Evolutionary conservation across 2,113 vertebrate genomes (phyloP), one percentile per base, ranked within the genome.

Genomic region (Pelusios castaneus): DNA sequence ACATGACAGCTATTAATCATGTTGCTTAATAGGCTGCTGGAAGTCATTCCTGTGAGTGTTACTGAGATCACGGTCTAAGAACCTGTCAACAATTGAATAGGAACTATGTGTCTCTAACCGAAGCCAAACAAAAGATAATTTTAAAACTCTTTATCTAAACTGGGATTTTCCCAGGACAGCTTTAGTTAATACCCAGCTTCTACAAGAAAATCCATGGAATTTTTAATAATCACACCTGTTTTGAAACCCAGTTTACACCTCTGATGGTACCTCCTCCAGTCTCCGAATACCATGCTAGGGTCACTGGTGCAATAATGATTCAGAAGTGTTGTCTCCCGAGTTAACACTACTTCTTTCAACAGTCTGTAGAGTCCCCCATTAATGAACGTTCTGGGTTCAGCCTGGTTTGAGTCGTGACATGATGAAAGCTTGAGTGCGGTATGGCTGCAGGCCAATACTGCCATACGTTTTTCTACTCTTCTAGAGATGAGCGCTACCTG

Each of bases 161-260:
- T 56, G 56, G 51, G 49, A 17, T 63, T 93, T 88, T 91, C 13
- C 11, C 82, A 60, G 25, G 17, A 54, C 54, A 43, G 80, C 34
- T 5, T 34, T 2, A 6, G 5, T 89, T 89, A 80, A 80, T 52
- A 7, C 6, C 31, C n/a, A 78, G 5, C 10, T 89, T 3, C 25
- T 52, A 60, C 6, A 60, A 34, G 60, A 56, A 89, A 85, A 70
- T 1, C 0, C 0, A 0, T 60, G 1, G 9, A 11, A 80, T 80
- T 92, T 92, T 70, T 34, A 60, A 10, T 55, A 43, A 52, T 52
- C 51, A 52, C 51, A 52, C 51, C 34, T 77, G 38, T 1, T 75
- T 82, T 79, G 56, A 25, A n/a, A 51, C 60, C 43, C 43, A 41
- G 29, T 76, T 84, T 24, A 79, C 0, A 58, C 2, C 86, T 84